These are phyloP conservation scores for Operophtera brumata DNA, from an alignment of 2,888 invertebrate genomes.

Conservation along the genomic window DNA sequence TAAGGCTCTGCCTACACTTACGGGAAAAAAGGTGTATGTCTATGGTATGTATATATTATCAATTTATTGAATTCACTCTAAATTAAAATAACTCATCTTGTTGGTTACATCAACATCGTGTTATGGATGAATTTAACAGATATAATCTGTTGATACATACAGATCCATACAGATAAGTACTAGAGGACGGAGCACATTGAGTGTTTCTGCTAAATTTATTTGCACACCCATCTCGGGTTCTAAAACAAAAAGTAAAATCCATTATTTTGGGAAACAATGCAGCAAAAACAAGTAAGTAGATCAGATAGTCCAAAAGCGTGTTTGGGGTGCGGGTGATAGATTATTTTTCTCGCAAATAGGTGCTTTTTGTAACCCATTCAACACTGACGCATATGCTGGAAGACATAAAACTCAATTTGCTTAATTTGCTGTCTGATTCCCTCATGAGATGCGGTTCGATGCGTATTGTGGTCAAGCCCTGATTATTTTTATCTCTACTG, in stretches of 20 bases:
- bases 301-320: conserved; percentile 72
- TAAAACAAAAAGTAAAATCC: conserved; percentile 71
- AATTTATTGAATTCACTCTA: too few species aligned
- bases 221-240: conserved; percentile 60
- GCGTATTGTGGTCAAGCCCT: conserved; percentile 66
- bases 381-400: not conserved
- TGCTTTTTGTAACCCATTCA: not conserved
- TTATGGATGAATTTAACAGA: conserved; percentile 57
- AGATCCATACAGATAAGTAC: conserved; percentile 46
- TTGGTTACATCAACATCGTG: conserved; percentile 50
- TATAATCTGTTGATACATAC: conserved; percentile 61
- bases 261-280: conserved; percentile 63
- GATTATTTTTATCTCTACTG: conserved; percentile 70
- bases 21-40: too few species aligned
- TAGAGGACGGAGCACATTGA: conserved; percentile 53
- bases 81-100: too few species aligned
- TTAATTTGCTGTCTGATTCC: conserved; percentile 9
- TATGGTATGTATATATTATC: too few species aligned
- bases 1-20: too few species aligned
- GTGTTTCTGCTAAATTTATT: conserved; percentile 68
- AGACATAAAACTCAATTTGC: conserved; percentile 35
- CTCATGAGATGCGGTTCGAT: conserved; percentile 35
- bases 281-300: conserved; percentile 72
- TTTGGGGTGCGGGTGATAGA: conserved; percentile 66
- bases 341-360: conserved; percentile 54